Conservation (phyloP, 92 coral and sea anemone genomes). For the Heliopora coerulea region DNA sequence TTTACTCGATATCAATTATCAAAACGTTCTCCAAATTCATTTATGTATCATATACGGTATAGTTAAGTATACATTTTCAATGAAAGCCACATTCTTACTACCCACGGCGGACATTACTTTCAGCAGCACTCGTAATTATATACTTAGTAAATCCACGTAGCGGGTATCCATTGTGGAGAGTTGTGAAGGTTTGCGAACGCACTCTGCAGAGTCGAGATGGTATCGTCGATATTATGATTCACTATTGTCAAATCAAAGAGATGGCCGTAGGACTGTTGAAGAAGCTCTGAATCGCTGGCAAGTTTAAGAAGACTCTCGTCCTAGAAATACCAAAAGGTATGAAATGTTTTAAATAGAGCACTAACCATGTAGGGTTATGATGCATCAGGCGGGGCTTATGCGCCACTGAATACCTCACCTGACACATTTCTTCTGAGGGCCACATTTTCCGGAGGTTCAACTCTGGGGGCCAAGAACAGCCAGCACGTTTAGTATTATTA, state of each 20-base stretch:
- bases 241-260: conserved; percentile 91
- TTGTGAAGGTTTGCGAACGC: conserved; percentile 68
- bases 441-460: too few species aligned
- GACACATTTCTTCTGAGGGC: too few species aligned
- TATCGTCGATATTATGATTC: conserved; percentile 94
- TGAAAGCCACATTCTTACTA: background rate
- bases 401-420: too few species aligned
- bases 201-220: conserved; percentile 76
- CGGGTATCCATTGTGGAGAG: conserved; percentile 94
- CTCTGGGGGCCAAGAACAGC: too few species aligned
- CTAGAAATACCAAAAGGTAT: conserved; percentile 40
- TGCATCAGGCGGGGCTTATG: too few species aligned
- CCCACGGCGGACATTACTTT: background rate
- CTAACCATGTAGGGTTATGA: conserved; percentile 20
- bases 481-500: too few species aligned
- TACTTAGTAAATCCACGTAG: conserved; percentile 83
- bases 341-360: background rate
- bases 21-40: background rate
- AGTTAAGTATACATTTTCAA: background rate
- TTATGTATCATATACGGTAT: background rate
- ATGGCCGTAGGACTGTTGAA: conserved; percentile 81
- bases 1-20: background rate
- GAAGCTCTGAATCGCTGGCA: conserved; percentile 88
- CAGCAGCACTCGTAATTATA: background rate
- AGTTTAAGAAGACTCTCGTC: conserved; percentile 84